Conservation (phyloP, 2,797 vertebrate species). For the Etheostoma nigrum region DNA sequence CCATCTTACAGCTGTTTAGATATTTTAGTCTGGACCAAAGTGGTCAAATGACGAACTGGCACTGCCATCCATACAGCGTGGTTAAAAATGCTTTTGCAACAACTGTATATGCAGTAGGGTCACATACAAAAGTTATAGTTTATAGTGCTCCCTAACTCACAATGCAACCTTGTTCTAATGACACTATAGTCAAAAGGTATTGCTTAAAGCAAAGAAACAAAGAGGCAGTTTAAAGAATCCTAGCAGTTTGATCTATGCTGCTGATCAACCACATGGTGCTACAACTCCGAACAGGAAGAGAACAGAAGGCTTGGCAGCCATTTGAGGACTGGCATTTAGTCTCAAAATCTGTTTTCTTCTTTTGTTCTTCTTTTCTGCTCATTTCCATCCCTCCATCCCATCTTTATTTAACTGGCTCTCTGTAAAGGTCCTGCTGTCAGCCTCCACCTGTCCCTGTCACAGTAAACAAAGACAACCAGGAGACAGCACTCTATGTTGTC, state of each 20-base stretch:
- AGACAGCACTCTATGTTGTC: conserved; percentile 67
- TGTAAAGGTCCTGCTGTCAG: conserved; percentile 84
- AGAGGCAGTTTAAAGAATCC: conserved; percentile 31
- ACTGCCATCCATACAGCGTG: neutral
- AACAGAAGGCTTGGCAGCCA: conserved; percentile 76
- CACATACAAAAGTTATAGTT: neutral
- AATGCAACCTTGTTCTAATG: neutral
- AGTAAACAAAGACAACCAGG: conserved; percentile 80
- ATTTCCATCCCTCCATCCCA: conserved; percentile 74
- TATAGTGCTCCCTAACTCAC: neutral
- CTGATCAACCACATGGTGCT: conserved; percentile 66
- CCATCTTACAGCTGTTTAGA: neutral
- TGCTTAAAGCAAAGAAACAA: conserved; percentile 32
- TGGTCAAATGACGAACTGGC: neutral
- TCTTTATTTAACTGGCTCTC: conserved; percentile 77
- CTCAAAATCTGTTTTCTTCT: conserved; percentile 62
- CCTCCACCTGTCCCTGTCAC: conserved; percentile 83
- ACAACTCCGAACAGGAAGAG: conserved; percentile 45
- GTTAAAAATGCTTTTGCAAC: neutral
- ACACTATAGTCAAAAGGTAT: conserved; percentile 18
- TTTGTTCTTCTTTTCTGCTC: conserved; percentile 74
- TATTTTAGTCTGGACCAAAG: neutral
- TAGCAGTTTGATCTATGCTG: conserved; percentile 42
- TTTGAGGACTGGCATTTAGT: conserved; percentile 79
- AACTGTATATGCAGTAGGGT: neutral